phyloP scores from a whole-genome alignment of 2,888 invertebrate species.

The Piscicola geometra region DNA sequence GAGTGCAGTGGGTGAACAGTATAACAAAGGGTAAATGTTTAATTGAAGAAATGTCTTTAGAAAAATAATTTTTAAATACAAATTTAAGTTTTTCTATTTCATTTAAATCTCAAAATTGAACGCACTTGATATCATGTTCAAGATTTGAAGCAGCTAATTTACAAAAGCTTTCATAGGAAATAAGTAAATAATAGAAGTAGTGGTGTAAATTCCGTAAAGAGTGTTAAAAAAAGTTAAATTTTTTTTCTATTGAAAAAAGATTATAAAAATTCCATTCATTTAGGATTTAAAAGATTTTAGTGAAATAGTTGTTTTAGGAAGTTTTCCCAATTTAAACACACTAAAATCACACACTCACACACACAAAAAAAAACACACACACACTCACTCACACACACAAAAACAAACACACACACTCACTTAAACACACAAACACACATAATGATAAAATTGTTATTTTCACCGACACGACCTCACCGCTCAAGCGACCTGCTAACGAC shows the following conservation, averaged over 20 bases:
- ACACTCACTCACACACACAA: constrained; percentile 27
- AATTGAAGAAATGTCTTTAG: too few species aligned
- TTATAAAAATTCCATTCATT: constrained; percentile 29
- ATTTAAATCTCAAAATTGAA: too few species aligned
- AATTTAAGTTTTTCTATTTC: too few species aligned
- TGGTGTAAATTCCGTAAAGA: neutral
- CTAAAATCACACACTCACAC: constrained; percentile 29
- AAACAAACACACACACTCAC: constrained; percentile 34
- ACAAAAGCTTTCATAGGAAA: too few species aligned
- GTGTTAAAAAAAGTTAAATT: neutral
- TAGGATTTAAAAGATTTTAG: too few species aligned
- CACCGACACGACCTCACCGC: neutral
- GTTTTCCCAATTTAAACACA: too few species aligned
- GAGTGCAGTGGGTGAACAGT: too few species aligned
- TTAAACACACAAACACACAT: constrained; percentile 28
- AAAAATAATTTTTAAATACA: too few species aligned
- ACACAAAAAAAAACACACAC: constrained; percentile 32
- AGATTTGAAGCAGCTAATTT: too few species aligned
- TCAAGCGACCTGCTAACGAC: neutral
- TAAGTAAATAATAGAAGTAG: neutral
- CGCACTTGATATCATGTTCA: too few species aligned
- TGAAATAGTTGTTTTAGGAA: too few species aligned
- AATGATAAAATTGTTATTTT: neutral
- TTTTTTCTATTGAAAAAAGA: neutral
- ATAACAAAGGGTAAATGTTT: too few species aligned